Evolutionary conservation across 2,888 invertebrate species (phyloP), one percentile per base, ranked within the genome.

Genomic region (Trachelus stipa): DNA sequence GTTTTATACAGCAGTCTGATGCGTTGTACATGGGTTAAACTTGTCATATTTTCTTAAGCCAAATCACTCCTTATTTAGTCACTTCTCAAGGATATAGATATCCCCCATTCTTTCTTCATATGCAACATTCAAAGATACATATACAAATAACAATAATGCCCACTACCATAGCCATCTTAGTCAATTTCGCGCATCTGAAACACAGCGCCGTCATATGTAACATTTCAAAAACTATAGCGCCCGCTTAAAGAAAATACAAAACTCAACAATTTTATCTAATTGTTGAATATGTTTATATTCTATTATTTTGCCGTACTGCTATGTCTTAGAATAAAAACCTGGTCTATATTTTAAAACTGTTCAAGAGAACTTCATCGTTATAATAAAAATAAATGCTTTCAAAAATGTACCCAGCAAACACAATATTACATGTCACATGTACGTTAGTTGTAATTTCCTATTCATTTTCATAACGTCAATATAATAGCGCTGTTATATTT

Each of bases 1-100:
- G 95, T 93, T 92, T 97, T 97, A 90, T 97, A 97, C 12, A 97
- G 91, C 37, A 93, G 92, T 74, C 95, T 92, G 0, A 97, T 96
- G 33, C 94, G 93, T 78, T 93, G 93, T 2, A 93, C 91, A 86
- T 96, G 96, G 75, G 92, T 88, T 79, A 80, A 89, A 83, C 71
- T 86, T 87, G 79, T 79, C 89, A 90, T 89, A 79, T 75, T 84
- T 81, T 30, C 34, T 2, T 30, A 71, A 15, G 12, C 71, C 12
- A 34, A 33, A 71, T 71, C 40, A 56, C 23, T 40, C 40, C 40
- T 23, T 56, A 56, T 23, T 40, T 23, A 56, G 23, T 56, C 6
- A 23, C 40, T 56, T 56, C 23, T 56, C 2, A 56, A 56, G 6
- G 15, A 56, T 56, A 23, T 15, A 56, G 40, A 23, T 56, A 23